Conservation (phyloP, 1,140 invertebrate species). For the Bombus vancouverensis region DNA sequence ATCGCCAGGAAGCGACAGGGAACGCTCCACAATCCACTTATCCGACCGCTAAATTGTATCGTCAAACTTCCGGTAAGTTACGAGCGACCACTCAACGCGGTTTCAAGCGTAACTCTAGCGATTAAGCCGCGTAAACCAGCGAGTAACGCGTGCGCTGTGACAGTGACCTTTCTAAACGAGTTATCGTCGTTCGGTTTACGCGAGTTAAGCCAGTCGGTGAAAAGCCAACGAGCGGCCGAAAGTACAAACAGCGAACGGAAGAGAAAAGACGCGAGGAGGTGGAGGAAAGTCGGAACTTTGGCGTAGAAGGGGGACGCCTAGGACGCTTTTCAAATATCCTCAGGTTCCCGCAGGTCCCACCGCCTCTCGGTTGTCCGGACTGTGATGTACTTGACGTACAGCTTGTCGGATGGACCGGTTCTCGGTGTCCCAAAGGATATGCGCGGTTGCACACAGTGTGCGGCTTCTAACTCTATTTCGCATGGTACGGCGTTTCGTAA, state of each 20-base stretch:
- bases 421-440: slow-evolving; percentile 10
- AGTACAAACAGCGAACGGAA: neutral
- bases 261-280: neutral
- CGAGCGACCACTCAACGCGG: neutral
- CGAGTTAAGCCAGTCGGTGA: slow-evolving; percentile 14
- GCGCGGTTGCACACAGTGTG: slow-evolving; percentile 1
- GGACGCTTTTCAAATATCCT: neutral
- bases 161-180: slow-evolving; percentile 5
- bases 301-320: too few species aligned
- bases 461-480: slow-evolving; percentile 51
- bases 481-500: slow-evolving; percentile 41
- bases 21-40: slow-evolving; percentile 22
- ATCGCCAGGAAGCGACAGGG: too few species aligned
- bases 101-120: slow-evolving; percentile 14
- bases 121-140: slow-evolving; percentile 30
- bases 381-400: neutral
- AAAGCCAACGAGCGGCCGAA: neutral
- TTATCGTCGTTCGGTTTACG: slow-evolving; percentile 29
- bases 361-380: neutral
- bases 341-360: neutral
- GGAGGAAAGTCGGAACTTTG: neutral
- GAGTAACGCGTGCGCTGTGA: neutral
- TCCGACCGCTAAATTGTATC: slow-evolving; percentile 8
- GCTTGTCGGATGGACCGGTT: neutral
- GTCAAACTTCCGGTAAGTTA: slow-evolving; percentile 25